phyloP scores from a whole-genome alignment of 2,797 vertebrate species.

The Ctenopoma kingsleyae region DNA sequence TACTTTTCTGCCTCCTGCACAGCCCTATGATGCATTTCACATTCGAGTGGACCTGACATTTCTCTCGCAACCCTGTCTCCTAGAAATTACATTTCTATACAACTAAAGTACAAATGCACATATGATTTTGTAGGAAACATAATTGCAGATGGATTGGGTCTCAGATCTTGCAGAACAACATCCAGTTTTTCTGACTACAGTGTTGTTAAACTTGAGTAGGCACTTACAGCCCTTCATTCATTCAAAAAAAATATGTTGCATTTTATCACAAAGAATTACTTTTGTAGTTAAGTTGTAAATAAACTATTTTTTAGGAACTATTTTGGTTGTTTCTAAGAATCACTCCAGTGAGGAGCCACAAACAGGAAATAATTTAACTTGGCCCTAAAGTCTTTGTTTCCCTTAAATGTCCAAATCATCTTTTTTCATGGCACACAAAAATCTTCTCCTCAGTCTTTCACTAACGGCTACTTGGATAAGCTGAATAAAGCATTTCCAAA shows the following conservation, averaged over 20 bases:
- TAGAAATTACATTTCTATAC: too few relatives aligned
- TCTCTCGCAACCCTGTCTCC: background rate
- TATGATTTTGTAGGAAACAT: too few relatives aligned
- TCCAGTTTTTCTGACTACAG: too few relatives aligned
- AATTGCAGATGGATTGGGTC: too few relatives aligned
- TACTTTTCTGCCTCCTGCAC: constrained; percentile 1
- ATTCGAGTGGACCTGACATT: constrained; percentile 6
- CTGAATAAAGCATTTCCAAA: constrained; percentile 17
- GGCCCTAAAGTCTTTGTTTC: constrained; percentile 23
- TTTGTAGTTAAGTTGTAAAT: too few relatives aligned
- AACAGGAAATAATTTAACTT: constrained; percentile 18
- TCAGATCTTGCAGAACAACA: too few relatives aligned
- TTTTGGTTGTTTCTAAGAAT: background rate
- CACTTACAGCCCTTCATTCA: too few relatives aligned
- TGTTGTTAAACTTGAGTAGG: too few relatives aligned
- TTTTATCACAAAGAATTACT: too few relatives aligned
- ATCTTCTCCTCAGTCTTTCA: background rate
- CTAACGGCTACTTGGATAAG: background rate
- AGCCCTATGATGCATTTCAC: constrained; percentile 18
- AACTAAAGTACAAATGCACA: too few relatives aligned
- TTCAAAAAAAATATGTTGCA: too few relatives aligned
- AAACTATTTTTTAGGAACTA: too few relatives aligned
- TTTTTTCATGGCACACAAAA: constrained; percentile 5
- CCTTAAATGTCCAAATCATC: constrained; percentile 16
- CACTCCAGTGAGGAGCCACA: background rate